Evolutionary conservation across 1,140 invertebrate species (phyloP).

Genomic region (Lepidurus apus): DNA sequence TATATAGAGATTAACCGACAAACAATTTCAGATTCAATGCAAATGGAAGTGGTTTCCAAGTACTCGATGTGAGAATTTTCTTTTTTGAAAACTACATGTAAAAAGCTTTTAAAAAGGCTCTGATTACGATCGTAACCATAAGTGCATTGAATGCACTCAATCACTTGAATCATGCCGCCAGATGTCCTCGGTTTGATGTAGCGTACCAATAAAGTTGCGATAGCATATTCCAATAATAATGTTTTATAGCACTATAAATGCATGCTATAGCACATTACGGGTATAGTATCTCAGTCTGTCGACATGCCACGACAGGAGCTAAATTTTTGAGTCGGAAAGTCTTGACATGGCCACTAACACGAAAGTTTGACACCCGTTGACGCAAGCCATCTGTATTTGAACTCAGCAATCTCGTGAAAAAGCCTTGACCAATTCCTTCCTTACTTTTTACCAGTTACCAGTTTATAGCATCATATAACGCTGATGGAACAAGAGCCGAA

Average conservation of each 20-base stretch:
- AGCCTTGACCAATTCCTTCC: no score
- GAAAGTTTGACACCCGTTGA: no score
- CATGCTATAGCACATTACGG: background rate
- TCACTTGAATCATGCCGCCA: no score
- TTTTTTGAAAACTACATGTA: background rate
- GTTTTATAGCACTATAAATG: background rate
- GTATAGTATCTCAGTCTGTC: background rate
- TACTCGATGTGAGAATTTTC: background rate
- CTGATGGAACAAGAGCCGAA: background rate
- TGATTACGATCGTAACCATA: background rate
- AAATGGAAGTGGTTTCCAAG: background rate
- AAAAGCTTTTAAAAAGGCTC: background rate
- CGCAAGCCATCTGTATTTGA: no score
- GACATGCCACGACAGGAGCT: no score
- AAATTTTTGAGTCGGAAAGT: no score
- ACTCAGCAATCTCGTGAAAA: no score
- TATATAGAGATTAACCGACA: slow-evolving; percentile 43
- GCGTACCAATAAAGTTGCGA: no score
- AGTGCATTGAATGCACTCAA: no score
- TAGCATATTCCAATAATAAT: no score
- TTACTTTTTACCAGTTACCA: background rate
- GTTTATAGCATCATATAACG: background rate
- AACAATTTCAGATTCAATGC: background rate
- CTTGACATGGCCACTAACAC: no score
- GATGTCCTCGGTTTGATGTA: no score